A percentile compares a stretch with the other conserved stretches of the same genome.
phyloP scores from a whole-genome alignment of 2,797 vertebrate species.

The Catamblyrhynchus diadema region DNA sequence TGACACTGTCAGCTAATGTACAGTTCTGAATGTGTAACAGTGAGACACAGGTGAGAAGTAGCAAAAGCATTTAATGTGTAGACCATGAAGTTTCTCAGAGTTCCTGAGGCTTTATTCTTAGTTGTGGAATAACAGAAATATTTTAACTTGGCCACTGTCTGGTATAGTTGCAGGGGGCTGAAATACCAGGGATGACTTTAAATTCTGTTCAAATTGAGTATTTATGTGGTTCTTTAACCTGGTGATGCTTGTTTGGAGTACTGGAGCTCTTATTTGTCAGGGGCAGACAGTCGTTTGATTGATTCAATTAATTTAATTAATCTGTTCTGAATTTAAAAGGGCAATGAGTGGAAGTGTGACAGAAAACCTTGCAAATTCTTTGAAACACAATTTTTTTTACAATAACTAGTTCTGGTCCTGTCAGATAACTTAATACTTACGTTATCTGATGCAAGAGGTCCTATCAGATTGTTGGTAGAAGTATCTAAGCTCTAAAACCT shows the following conservation, averaged over 20 bases:
- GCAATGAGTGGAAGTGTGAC: background rate
- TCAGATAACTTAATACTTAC: background rate
- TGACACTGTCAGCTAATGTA: background rate
- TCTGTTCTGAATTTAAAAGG: background rate
- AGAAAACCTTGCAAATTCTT: background rate
- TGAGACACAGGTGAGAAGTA: background rate
- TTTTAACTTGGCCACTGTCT: background rate
- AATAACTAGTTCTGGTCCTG: background rate
- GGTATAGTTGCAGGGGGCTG: background rate
- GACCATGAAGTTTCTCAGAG: background rate
- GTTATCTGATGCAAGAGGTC: background rate
- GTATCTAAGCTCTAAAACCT: background rate
- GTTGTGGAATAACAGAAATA: background rate
- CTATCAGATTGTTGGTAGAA: background rate
- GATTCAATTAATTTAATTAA: background rate
- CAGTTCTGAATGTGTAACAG: background rate
- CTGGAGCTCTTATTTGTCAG: background rate
- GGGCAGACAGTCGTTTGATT: background rate
- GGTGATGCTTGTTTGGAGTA: background rate
- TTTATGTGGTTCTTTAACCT: background rate
- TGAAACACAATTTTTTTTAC: background rate
- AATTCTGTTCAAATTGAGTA: background rate
- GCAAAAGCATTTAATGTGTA: conserved; percentile 20
- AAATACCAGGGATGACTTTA: background rate
- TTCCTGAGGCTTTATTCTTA: background rate